Evolutionary conservation across 2,113 vertebrate species (phyloP), one percentile per base, ranked within the genome.

Genomic region (Pelusios castaneus): DNA sequence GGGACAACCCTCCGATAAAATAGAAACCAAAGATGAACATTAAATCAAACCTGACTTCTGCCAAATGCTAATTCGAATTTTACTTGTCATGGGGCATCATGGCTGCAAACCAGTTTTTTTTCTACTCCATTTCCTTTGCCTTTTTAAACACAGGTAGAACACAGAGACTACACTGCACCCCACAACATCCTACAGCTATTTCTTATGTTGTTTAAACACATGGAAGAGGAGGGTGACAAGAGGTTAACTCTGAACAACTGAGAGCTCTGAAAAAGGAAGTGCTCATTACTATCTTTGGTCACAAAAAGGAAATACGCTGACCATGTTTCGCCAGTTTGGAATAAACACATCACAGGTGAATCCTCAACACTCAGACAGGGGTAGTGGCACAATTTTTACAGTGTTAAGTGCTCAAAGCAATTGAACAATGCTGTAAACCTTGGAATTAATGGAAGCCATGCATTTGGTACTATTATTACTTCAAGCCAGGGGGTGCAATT

Each of bases 141-240:
- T 89, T 51, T 38, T 29, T 14, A 90, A 63, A 87, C 94, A 41
- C 2, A 25, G 22, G 29, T 16, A 19, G 6, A 87, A 10, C 14
- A 76, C 22, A 85, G n/a, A 70, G 22, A 83, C 41, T 4, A 2
- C 34, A 63, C 14, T 41, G 67, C 34, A 70, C 4, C 4, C 63
- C n/a, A 70, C 2, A 4, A 41, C n/a, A 29, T 38, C 80, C 3
- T 34, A 94, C 34, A 7, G n/a, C 21, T 92, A 31, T 38, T 82
- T 56, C 43, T 34, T 21, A 76, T 93, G 60, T 78, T 3, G 24
- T 94, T 88, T 75, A 19, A 0, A 0, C 34, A 56, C 1, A 3
- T 10, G 78, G 63, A 89, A 81, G 41, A 91, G 75, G 88, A 80
- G 0, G 81, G 29, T n/a, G 84, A 78, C 2, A 89, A 41, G 38